Conservation (phyloP, 2,888 invertebrate species). For the Calameuta filiformis region DNA sequence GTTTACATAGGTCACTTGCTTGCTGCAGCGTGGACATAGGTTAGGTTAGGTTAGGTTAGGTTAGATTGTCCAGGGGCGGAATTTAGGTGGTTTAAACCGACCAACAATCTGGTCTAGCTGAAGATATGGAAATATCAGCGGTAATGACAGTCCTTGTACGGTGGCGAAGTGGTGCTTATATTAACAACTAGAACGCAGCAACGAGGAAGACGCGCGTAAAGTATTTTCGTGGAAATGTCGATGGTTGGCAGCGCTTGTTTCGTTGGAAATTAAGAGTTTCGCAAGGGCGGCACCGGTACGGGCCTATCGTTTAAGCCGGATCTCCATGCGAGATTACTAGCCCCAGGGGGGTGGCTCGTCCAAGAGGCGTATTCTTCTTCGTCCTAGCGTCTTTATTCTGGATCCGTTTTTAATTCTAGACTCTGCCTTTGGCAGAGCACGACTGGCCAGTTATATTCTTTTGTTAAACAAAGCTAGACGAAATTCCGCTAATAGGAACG, state of each 20-base stretch:
- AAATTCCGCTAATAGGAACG: background rate
- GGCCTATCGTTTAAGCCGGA: conserved; percentile 65
- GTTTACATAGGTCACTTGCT: background rate
- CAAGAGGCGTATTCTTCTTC: background rate
- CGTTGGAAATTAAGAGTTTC: conserved; percentile 62
- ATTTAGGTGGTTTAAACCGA: conserved; percentile 26
- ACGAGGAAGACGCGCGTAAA: conserved; percentile 38
- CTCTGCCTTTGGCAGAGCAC: background rate
- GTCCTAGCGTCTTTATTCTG: background rate
- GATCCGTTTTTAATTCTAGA: background rate
- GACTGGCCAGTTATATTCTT: background rate
- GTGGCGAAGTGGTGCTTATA: conserved; percentile 3
- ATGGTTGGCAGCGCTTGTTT: conserved; percentile 35
- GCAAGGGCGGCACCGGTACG: conserved; percentile 56
- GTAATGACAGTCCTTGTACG: conserved; percentile 49
- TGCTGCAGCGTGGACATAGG: background rate
- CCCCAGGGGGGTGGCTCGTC: conserved; percentile 45
- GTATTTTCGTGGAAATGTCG: conserved; percentile 61
- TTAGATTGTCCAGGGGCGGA: conserved; percentile 40
- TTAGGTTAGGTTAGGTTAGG: conserved; percentile 1
- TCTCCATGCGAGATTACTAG: conserved; percentile 64
- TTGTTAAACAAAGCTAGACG: background rate
- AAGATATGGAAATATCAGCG: conserved; percentile 60
- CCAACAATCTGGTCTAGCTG: conserved; percentile 54
- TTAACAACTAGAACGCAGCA: conserved; percentile 15